A percentile compares a stretch with the other conserved stretches of the same genome.
phyloP scores from a whole-genome alignment of 2,797 vertebrate species.

The Peromyscus eremicus region DNA sequence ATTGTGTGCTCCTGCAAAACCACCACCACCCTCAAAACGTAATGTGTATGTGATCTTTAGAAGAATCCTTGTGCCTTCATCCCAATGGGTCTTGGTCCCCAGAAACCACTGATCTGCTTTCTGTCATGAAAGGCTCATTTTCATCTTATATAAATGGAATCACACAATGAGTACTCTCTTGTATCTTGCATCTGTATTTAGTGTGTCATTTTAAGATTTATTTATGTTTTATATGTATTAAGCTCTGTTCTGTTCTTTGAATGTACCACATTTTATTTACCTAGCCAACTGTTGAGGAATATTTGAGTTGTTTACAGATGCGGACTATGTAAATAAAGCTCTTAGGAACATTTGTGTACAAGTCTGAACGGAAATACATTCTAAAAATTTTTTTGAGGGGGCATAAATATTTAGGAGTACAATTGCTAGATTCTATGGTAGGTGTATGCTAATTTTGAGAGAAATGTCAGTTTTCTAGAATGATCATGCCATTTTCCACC shows the following conservation, averaged over 20 bases:
- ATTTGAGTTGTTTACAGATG: conserved; percentile 52
- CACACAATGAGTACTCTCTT: neutral
- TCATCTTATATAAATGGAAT: conserved; percentile 16
- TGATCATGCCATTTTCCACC: neutral
- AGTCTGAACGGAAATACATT: conserved; percentile 19
- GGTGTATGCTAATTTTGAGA: conserved; percentile 1
- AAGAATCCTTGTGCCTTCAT: neutral
- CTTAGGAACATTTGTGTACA: neutral
- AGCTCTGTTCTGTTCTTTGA: neutral
- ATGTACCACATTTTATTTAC: conserved; percentile 33
- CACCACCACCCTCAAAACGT: neutral
- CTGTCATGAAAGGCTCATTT: neutral
- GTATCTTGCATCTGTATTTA: neutral
- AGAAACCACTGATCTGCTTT: neutral
- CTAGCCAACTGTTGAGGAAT: conserved; percentile 1
- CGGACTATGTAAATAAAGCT: neutral
- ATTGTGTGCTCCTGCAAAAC: neutral
- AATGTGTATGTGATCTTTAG: neutral
- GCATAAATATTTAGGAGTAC: neutral
- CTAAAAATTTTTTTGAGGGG: neutral
- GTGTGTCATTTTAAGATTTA: conserved; percentile 28
- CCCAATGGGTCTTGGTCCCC: neutral
- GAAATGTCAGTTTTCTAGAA: conserved; percentile 36
- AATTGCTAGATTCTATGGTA: neutral
- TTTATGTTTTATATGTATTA: neutral